Base-by-base conservation (phyloP, 2,797 vertebrate genomes). In the Taenioides sp. region DNA sequence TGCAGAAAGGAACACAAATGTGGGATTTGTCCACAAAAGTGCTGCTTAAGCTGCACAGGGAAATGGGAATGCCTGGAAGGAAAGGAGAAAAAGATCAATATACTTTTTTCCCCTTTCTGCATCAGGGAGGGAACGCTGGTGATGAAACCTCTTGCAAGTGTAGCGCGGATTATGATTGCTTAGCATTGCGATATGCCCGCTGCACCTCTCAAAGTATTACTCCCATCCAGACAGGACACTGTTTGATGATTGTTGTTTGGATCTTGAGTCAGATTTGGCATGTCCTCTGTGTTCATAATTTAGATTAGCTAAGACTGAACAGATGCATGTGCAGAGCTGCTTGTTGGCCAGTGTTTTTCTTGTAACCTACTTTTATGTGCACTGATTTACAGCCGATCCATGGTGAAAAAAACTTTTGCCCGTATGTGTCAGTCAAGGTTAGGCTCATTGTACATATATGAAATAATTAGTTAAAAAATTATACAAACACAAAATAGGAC, bases 91-190 rank as follows among this genome's bases (percentile, higher is more conserved):
- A 87, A 88, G 86, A 93, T 92, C 91, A 91, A 91, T 91, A 91
- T 87, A 80, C 70, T 72, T 86, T 84, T 72, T 85, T 82, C 4
- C 16, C 2, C 1, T 78, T 85, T 87, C 75, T 87, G 79, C 86
- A 87, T 76, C 74, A 82, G 86, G 86, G 89, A 84, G 90, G 88
- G 90, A 88, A 84, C 87, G 84, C 72, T 85, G 91, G 89, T 95
- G 93, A 95, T 94, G 93, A 93, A 95, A 94, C 92, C 88, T 85
- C 71, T 87, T 94, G 93, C 91, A 94, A 95, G 92, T 86, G 84
- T 82, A 80, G 84, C 85, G 80, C 67, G 84, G 88, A 89, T 92
- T 91, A 86, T 84, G 87, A 90, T 91, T 90, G 89, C 92, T 93
- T 87, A 91, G 86, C 88, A 74, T 90, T 91, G 90, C 91, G 79